A percentile compares a stretch with the other conserved stretches of the same genome.
phyloP scores from a whole-genome alignment of 2,797 vertebrate species.

The Xiphophorus birchmanni region DNA sequence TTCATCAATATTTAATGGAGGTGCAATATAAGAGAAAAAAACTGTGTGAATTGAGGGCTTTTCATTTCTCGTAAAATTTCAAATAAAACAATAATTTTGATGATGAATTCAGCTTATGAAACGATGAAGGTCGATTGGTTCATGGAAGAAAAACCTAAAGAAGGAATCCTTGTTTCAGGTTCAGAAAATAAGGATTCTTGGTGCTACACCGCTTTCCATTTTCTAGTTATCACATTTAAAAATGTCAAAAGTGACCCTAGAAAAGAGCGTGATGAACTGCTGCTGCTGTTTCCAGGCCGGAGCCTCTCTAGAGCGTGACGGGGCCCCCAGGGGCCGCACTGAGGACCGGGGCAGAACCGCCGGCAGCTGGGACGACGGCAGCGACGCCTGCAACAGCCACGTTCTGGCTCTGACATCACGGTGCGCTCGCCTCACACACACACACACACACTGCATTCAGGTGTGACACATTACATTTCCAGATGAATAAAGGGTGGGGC shows the following conservation, averaged over 20 bases:
- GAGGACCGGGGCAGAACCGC: slow-evolving; percentile 63
- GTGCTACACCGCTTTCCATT: not conserved
- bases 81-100: not conserved
- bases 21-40: too few species aligned
- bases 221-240: not conserved
- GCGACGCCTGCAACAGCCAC: slow-evolving; percentile 77
- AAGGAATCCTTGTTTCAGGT: not conserved
- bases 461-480: not conserved
- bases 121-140: not conserved
- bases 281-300: slow-evolving; percentile 42
- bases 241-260: not conserved
- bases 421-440: slow-evolving; percentile 42
- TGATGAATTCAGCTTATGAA: not conserved
- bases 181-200: not conserved
- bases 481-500: not conserved
- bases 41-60: not conserved
- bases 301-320: slow-evolving; percentile 47
- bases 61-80: not conserved
- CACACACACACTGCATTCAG: not conserved
- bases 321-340: slow-evolving; percentile 45
- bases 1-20: not conserved
- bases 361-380: slow-evolving; percentile 74
- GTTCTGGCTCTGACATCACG: slow-evolving; percentile 77
- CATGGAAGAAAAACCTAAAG: not conserved
- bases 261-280: not conserved